These are phyloP conservation scores for Portunus trituberculatus DNA, from an alignment of 1,140 invertebrate species.

Conservation along the genomic window DNA sequence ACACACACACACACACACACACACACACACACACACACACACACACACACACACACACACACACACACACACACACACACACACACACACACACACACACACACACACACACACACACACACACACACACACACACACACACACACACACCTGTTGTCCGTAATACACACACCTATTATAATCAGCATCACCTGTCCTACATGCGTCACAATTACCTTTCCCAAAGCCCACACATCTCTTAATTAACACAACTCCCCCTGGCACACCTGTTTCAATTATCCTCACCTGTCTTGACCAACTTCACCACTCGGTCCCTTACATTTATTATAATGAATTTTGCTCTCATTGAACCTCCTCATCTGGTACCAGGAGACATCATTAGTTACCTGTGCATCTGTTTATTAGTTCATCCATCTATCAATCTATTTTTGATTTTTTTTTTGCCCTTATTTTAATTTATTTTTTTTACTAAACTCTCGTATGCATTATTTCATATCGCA, in stretches of 20 bases:
- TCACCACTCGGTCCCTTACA: background rate
- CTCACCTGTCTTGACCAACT: constrained; percentile 17
- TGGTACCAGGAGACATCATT: too few relatives aligned
- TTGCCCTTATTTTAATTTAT: too few relatives aligned
- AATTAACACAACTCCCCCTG: background rate
- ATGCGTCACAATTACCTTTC: background rate
- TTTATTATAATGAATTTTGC: background rate
- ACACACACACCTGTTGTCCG: background rate
- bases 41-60: constrained; percentile 18
- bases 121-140: background rate
- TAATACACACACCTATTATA: constrained; percentile 4
- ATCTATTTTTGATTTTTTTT: too few relatives aligned
- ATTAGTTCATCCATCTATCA: too few relatives aligned
- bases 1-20: background rate
- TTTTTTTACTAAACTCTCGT: too few relatives aligned
- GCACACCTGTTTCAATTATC: constrained; percentile 13
- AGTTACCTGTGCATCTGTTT: too few relatives aligned
- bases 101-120: background rate
- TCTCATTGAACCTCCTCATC: too few relatives aligned
- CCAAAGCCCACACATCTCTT: background rate
- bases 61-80: background rate
- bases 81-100: background rate
- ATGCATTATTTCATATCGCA: too few relatives aligned
- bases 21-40: constrained; percentile 6
- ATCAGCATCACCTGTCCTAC: constrained; percentile 9